Evolutionary conservation across 2,113 vertebrate genomes (phyloP).

Genomic region (Tupaia tana): DNA sequence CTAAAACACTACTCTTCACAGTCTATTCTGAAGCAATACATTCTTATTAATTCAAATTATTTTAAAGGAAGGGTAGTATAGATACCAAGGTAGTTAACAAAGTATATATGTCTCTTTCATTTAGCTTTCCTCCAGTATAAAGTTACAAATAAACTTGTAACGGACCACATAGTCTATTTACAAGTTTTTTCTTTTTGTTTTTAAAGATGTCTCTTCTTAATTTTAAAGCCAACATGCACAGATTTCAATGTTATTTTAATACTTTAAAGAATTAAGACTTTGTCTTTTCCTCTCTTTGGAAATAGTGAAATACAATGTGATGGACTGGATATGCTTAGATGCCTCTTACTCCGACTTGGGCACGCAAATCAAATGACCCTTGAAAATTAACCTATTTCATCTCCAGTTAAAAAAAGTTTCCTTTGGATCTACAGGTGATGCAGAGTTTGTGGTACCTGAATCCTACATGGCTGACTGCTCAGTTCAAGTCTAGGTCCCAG

Average conservation of each 20-base stretch:
- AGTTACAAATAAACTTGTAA: background rate
- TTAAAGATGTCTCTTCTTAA: constrained; percentile 32
- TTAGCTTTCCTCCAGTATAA: background rate
- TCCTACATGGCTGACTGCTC: no score
- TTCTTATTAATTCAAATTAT: background rate
- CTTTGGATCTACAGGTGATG: background rate
- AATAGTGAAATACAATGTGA: background rate
- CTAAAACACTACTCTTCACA: background rate
- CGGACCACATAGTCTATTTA: background rate
- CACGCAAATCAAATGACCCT: background rate
- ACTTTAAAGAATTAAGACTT: background rate
- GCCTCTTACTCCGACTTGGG: rapidly evolving
- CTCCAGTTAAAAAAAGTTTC: background rate
- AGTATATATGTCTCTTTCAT: background rate
- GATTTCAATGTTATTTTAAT: background rate
- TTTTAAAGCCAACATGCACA: background rate
- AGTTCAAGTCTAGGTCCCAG: no score
- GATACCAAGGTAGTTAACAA: background rate
- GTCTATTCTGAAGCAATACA: background rate
- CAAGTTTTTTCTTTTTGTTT: background rate
- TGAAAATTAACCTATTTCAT: background rate
- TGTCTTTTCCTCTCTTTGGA: background rate
- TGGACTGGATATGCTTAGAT: background rate
- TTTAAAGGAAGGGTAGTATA: background rate
- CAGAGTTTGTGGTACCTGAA: no score